These are phyloP conservation scores for Indri indri DNA, from an alignment of 2,113 vertebrate genomes.

Conservation along the genomic window DNA sequence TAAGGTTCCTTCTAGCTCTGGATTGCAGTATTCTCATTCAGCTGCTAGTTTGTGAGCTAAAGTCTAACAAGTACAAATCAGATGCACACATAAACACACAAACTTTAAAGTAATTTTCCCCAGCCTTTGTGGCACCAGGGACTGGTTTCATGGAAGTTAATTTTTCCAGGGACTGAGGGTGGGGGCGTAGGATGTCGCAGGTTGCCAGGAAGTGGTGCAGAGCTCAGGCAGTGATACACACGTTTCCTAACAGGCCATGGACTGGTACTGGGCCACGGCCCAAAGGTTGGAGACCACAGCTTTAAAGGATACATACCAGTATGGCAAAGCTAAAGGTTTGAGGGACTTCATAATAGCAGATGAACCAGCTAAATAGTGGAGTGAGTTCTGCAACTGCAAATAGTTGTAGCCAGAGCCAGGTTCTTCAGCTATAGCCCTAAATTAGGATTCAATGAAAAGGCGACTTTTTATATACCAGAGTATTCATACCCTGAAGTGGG, in stretches of 20 bases:
- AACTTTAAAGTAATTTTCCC: too few species aligned
- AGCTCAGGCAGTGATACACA: too few species aligned
- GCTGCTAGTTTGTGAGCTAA: neutral
- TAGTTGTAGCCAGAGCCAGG: neutral
- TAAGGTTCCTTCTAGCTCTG: neutral
- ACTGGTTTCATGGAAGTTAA: too few species aligned
- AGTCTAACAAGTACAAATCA: neutral
- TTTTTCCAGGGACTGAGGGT: too few species aligned
- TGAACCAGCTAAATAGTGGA: neutral
- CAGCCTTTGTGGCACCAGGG: too few species aligned
- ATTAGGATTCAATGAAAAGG: neutral
- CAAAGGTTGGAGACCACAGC: neutral
- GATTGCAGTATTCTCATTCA: neutral
- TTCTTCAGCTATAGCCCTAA: neutral
- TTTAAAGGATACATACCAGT: neutral
- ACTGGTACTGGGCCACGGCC: too few species aligned
- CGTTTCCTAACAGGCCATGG: too few species aligned
- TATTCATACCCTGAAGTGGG: neutral
- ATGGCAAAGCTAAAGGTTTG: neutral
- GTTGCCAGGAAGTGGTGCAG: too few species aligned
- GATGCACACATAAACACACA: neutral
- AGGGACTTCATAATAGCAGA: neutral
- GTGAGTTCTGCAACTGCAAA: neutral
- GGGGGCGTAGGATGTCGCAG: too few species aligned
- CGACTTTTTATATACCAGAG: neutral